These are phyloP conservation scores for Brassicogethes aeneus DNA, from an alignment of 2,888 invertebrate genomes.

Conservation along the genomic window DNA sequence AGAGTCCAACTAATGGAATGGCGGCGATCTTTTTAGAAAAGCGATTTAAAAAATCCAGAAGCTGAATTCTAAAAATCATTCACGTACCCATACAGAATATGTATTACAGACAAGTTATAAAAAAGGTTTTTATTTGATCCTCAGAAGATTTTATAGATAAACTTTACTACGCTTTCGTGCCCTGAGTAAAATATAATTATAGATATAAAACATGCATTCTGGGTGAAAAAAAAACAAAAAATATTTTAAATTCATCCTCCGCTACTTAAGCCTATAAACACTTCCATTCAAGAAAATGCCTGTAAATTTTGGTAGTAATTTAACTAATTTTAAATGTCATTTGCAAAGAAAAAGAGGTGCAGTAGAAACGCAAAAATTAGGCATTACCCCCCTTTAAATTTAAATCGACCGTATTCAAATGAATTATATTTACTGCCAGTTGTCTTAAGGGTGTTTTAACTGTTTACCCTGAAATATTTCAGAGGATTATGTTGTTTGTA, in stretches of 20 bases:
- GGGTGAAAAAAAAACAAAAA: no score
- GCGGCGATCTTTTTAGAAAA: neutral
- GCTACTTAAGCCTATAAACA: neutral
- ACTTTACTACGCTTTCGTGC: conserved; percentile 25
- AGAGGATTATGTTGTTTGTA: neutral
- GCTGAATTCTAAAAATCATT: conserved; percentile 14
- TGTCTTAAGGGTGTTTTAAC: no score
- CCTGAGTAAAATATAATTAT: conserved; percentile 6
- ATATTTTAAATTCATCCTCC: no score
- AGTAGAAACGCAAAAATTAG: neutral
- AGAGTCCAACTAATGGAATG: neutral
- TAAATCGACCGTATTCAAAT: neutral
- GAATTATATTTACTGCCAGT: conserved; percentile 1
- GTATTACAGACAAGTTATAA: conserved; percentile 21
- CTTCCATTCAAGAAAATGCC: neutral
- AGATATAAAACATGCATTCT: neutral
- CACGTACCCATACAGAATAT: conserved; percentile 23
- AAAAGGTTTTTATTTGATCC: conserved; percentile 21
- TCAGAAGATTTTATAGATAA: conserved; percentile 23
- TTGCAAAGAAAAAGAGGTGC: neutral
- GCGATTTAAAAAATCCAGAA: neutral
- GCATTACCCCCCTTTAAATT: neutral
- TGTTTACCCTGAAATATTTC: no score
- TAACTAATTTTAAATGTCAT: neutral
- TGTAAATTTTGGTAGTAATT: neutral